phyloP scores from a whole-genome alignment of 2,113 vertebrate species.

The Ochotona curzoniae region DNA sequence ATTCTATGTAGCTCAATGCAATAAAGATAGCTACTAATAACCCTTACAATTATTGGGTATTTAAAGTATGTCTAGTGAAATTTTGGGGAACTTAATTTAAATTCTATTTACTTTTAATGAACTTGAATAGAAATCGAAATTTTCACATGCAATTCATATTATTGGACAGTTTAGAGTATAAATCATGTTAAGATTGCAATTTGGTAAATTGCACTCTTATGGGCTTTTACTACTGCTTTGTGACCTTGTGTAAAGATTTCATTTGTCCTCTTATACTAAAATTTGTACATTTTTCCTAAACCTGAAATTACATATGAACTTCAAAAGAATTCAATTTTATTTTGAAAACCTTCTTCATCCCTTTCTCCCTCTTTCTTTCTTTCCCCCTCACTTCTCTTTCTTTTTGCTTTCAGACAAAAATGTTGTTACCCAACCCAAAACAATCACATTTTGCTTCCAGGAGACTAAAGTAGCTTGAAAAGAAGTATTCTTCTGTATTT shows the following conservation, averaged over 20 bases:
- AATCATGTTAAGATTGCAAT: not conserved
- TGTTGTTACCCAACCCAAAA: too few relatives aligned
- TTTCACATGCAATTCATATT: not conserved
- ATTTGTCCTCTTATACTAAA: constrained; percentile 1
- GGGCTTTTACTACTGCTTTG: not conserved
- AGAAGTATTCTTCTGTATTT: not conserved
- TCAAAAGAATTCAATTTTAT: not conserved
- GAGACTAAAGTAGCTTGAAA: not conserved
- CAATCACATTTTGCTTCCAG: not conserved
- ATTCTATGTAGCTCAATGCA: not conserved
- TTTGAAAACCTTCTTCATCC: constrained; percentile 1
- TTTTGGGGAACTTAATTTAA: not conserved
- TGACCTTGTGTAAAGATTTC: not conserved
- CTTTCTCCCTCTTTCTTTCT: not conserved
- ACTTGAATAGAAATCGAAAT: not conserved
- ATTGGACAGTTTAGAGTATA: not conserved
- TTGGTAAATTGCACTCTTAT: not conserved
- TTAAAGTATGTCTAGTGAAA: not conserved
- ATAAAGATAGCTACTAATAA: not conserved
- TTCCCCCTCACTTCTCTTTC: too few relatives aligned
- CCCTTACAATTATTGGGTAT: not conserved
- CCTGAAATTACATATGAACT: not conserved
- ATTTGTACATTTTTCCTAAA: constrained; percentile 7
- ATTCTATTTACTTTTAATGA: not conserved
- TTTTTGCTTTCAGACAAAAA: too few relatives aligned